Evolutionary conservation across 2,797 vertebrate genomes (phyloP).

Genomic region (Loriculus beryllinus): DNA sequence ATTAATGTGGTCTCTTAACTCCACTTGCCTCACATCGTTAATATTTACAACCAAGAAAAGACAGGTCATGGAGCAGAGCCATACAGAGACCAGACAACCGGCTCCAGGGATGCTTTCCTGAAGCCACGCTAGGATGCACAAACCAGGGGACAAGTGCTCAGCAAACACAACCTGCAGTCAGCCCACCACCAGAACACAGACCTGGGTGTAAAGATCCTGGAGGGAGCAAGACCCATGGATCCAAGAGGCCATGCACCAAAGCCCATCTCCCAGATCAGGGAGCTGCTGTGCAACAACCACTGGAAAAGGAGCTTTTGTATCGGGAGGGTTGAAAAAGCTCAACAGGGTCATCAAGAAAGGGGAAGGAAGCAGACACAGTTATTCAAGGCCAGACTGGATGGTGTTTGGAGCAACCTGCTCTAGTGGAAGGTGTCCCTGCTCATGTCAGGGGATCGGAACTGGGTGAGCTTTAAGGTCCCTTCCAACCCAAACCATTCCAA

Average conservation of each 20-base stretch:
- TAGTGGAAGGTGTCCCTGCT: background rate
- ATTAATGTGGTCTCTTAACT: background rate
- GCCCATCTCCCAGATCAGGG: background rate
- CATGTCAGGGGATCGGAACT: background rate
- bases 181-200: background rate
- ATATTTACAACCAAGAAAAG: background rate
- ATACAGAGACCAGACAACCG: background rate
- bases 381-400: background rate
- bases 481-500: background rate
- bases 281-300: background rate
- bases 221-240: background rate
- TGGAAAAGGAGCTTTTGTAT: background rate
- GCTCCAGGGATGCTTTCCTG: background rate
- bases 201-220: rapidly evolving
- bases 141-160: rapidly evolving
- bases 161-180: rapidly evolving
- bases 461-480: background rate
- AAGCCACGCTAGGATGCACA: rapidly evolving
- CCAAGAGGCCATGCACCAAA: too few species aligned
- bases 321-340: background rate
- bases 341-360: background rate
- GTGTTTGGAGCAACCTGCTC: background rate
- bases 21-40: background rate
- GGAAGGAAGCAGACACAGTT: background rate
- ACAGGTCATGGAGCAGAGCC: background rate